Evolutionary conservation across 2,113 vertebrate genomes (phyloP).

Genomic region (Cyanoderma ruficeps): DNA sequence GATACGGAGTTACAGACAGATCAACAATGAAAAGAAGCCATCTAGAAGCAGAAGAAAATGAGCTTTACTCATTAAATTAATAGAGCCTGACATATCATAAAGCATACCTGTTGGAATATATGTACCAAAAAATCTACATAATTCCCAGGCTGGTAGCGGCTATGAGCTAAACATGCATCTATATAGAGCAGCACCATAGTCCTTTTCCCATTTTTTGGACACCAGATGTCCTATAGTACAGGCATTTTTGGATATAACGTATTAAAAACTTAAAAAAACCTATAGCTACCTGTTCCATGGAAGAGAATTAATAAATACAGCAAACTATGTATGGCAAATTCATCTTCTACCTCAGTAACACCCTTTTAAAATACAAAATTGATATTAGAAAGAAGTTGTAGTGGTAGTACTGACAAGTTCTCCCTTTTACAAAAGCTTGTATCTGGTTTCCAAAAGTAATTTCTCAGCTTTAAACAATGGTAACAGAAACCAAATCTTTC

Average conservation of each 20-base stretch:
- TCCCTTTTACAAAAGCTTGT: neutral
- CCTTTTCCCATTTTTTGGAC: neutral
- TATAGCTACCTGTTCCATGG: neutral
- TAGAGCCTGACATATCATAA: neutral
- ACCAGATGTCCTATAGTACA: neutral
- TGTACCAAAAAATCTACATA: neutral
- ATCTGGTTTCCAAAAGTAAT: neutral
- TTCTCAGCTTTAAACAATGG: neutral
- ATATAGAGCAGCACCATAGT: neutral
- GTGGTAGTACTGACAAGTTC: neutral
- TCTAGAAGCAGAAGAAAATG: neutral
- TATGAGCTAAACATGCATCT: neutral
- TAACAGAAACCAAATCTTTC: neutral
- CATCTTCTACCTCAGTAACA: neutral
- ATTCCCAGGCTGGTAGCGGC: neutral
- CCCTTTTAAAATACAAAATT: neutral
- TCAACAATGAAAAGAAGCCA: neutral
- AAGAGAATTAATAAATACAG: neutral
- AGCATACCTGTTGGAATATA: neutral
- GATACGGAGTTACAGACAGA: rapidly evolving
- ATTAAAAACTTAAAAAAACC: neutral
- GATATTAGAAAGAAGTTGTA: neutral
- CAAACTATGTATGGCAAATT: neutral
- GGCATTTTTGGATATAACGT: neutral
- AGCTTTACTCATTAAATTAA: neutral